phyloP scores from a whole-genome alignment of 1,140 invertebrate species.

The Homarus americanus region DNA sequence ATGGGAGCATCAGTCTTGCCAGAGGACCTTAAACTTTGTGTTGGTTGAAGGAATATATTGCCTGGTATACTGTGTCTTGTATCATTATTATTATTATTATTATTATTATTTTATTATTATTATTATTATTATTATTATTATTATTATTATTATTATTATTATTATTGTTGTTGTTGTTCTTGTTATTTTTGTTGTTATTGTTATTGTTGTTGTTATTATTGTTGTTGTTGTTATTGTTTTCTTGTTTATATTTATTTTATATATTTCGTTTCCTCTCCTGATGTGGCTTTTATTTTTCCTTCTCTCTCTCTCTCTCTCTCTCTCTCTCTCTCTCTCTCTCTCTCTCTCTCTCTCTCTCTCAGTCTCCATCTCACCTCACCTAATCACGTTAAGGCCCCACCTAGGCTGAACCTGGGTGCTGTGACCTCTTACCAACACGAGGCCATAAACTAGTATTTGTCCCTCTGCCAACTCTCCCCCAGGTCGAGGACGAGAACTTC shows the following conservation, averaged over 20 bases:
- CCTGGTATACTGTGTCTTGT: too few species aligned
- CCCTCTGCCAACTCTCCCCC: too few species aligned
- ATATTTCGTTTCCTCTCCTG: not conserved
- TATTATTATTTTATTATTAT: too few species aligned
- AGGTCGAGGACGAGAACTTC: too few species aligned
- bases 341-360: not conserved
- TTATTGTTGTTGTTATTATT: not conserved
- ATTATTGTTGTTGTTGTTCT: not conserved
- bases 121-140: not conserved
- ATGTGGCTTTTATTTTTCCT: not conserved
- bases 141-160: not conserved
- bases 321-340: slow-evolving; percentile 10
- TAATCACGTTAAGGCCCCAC: too few species aligned
- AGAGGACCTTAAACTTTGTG: too few species aligned
- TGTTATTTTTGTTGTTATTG: not conserved
- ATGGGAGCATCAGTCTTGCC: not conserved
- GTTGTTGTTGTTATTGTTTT: not conserved
- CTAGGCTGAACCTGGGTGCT: too few species aligned
- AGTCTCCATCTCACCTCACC: too few species aligned
- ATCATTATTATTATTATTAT: not conserved
- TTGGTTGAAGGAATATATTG: not conserved
- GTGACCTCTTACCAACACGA: too few species aligned
- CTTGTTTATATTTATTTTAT: not conserved
- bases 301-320: slow-evolving; percentile 6
- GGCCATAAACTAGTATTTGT: too few species aligned